A percentile compares a stretch with the other conserved stretches of the same genome.
These are phyloP conservation scores for Nestor notabilis DNA, from an alignment of 2,113 vertebrate species.

Conservation along the genomic window DNA sequence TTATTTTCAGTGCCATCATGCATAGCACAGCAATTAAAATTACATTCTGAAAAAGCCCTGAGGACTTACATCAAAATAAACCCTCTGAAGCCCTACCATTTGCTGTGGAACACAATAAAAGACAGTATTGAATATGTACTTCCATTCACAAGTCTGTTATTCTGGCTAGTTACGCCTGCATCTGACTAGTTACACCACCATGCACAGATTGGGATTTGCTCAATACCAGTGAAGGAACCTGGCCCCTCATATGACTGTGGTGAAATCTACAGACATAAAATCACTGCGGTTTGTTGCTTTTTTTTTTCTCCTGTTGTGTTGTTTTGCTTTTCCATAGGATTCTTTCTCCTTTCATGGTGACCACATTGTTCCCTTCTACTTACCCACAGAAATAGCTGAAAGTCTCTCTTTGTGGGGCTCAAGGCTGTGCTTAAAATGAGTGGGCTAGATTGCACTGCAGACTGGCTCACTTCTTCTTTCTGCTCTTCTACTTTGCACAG, in stretches of 20 bases:
- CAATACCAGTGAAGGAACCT: neutral
- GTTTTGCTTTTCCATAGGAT: neutral
- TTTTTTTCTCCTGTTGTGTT: neutral
- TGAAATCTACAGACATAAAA: neutral
- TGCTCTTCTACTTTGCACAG: neutral
- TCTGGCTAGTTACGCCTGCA: neutral
- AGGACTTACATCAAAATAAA: neutral
- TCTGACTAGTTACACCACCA: neutral
- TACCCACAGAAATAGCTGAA: neutral
- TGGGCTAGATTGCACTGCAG: neutral
- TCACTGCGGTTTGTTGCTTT: neutral
- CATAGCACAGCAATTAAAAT: neutral
- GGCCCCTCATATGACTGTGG: neutral
- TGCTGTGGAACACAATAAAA: neutral
- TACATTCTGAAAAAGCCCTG: neutral
- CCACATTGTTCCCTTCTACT: neutral
- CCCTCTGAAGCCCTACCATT: neutral
- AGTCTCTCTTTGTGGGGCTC: rapidly evolving
- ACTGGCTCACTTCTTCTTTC: neutral
- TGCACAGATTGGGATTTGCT: neutral
- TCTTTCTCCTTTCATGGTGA: neutral
- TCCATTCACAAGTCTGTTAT: neutral
- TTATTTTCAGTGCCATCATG: neutral
- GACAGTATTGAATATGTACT: neutral
- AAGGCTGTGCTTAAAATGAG: neutral